Evolutionary conservation across 2,888 invertebrate species (phyloP).

Genomic region (Liposcelis brunnea): DNA sequence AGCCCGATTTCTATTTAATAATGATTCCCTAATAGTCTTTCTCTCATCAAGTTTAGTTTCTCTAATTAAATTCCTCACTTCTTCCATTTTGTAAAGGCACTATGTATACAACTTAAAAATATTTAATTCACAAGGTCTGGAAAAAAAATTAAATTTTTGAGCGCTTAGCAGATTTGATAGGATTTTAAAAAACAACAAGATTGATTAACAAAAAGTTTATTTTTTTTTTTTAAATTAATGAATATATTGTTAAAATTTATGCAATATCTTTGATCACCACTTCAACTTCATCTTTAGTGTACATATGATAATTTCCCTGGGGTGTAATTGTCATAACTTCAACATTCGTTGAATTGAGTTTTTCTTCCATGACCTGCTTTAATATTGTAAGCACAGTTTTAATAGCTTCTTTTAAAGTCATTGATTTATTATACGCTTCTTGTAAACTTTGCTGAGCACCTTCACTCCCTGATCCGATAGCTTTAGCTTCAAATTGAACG

Average conservation of each 20-base stretch:
- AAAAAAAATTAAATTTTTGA: neutral
- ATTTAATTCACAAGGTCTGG: neutral
- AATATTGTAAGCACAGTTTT: slow-evolving; percentile 81
- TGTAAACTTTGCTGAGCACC: slow-evolving; percentile 92
- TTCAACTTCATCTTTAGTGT: slow-evolving; percentile 75
- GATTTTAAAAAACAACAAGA: neutral
- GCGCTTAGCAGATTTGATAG: too few species aligned
- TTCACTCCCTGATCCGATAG: slow-evolving; percentile 97
- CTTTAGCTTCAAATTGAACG: slow-evolving; percentile 95
- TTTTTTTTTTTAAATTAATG: too few species aligned
- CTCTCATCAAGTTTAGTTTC: neutral
- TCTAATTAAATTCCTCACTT: neutral
- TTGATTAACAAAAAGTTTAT: slow-evolving; percentile 1
- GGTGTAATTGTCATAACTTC: slow-evolving; percentile 93
- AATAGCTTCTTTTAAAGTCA: slow-evolving; percentile 86
- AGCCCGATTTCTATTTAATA: neutral
- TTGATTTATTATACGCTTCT: slow-evolving; percentile 53
- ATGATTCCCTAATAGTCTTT: slow-evolving; percentile 2
- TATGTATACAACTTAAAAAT: neutral
- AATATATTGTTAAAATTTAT: neutral
- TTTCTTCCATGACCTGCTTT: slow-evolving; percentile 99
- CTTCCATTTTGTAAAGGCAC: neutral
- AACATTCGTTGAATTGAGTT: slow-evolving; percentile 88
- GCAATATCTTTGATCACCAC: slow-evolving; percentile 19
- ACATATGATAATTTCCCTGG: slow-evolving; percentile 70